A percentile compares a stretch with the other conserved stretches of the same genome.
Evolutionary conservation across 2,797 vertebrate genomes (phyloP).

Genomic region (Lophius americanus): DNA sequence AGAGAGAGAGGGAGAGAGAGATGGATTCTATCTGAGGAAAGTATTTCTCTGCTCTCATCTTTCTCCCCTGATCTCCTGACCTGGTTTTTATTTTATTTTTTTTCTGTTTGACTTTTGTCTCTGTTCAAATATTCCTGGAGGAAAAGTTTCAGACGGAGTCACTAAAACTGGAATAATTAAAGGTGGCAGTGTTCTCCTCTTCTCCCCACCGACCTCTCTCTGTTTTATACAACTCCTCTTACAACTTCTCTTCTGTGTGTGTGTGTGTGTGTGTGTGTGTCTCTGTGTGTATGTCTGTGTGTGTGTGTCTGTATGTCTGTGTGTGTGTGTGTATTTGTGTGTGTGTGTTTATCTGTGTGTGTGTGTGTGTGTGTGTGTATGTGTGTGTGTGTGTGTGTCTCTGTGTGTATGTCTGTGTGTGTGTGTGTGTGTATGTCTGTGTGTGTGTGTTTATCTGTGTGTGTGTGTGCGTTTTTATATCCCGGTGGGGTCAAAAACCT

Average conservation of each 20-base stretch:
- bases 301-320: no score
- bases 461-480: no score
- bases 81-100: slow-evolving; percentile 31
- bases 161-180: slow-evolving; percentile 10
- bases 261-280: slow-evolving; percentile 16
- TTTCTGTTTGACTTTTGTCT: slow-evolving; percentile 44
- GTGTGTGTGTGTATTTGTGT: no score
- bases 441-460: no score
- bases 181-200: slow-evolving; percentile 27
- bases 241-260: slow-evolving; percentile 21
- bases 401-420: no score
- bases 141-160: slow-evolving; percentile 8
- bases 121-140: slow-evolving; percentile 35
- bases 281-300: slow-evolving; percentile 14
- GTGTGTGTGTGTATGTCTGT: no score
- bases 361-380: no score
- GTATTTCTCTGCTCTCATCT: slow-evolving; percentile 53
- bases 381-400: no score
- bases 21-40: slow-evolving; percentile 43
- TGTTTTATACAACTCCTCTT: neutral
- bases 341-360: no score
- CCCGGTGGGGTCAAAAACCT: no score
- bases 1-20: slow-evolving; percentile 37
- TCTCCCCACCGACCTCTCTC: slow-evolving; percentile 19
- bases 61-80: slow-evolving; percentile 53